A percentile compares a stretch with the other conserved stretches of the same genome.
Conservation (phyloP, 1,140 invertebrate species). For the Maconellicoccus hirsutus region DNA sequence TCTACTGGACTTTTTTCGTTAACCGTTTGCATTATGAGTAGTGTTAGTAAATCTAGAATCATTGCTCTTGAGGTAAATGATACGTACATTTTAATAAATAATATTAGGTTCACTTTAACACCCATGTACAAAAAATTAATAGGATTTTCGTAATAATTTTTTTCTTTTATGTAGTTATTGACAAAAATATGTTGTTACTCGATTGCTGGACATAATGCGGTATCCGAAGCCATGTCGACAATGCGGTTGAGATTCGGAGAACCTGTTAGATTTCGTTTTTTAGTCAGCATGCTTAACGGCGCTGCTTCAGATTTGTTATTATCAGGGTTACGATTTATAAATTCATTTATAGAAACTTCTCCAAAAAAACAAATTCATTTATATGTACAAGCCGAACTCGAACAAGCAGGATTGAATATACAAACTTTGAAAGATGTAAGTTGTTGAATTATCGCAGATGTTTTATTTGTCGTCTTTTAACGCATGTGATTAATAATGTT, state of each 20-base stretch:
- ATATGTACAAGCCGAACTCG: constrained; percentile 79
- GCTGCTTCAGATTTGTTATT: constrained; percentile 57
- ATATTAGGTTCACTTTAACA: background rate
- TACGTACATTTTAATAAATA: background rate
- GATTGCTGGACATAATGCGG: constrained; percentile 55
- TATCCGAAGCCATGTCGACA: constrained; percentile 81
- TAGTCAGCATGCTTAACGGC: constrained; percentile 73
- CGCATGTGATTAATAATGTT: background rate
- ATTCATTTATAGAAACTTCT: constrained; percentile 64
- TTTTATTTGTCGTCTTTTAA: too few species aligned
- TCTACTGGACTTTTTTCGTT: constrained; percentile 73
- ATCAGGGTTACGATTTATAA: constrained; percentile 74
- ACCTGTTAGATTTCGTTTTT: constrained; percentile 77
- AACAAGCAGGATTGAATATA: constrained; percentile 68
- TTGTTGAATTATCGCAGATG: too few species aligned
- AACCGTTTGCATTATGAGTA: constrained; percentile 76
- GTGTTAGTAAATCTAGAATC: constrained; percentile 65
- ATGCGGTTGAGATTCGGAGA: constrained; percentile 78
- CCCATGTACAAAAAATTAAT: background rate
- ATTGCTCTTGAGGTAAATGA: constrained; percentile 63
- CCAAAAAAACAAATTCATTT: constrained; percentile 60
- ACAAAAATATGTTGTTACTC: constrained; percentile 61
- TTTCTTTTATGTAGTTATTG: constrained; percentile 43
- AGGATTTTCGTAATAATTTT: background rate
- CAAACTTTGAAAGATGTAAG: constrained; percentile 54